These are phyloP conservation scores for Ophioderma brevispina DNA, from an alignment of 35 echinoderm and acorn worm genomes.

Conservation along the genomic window DNA sequence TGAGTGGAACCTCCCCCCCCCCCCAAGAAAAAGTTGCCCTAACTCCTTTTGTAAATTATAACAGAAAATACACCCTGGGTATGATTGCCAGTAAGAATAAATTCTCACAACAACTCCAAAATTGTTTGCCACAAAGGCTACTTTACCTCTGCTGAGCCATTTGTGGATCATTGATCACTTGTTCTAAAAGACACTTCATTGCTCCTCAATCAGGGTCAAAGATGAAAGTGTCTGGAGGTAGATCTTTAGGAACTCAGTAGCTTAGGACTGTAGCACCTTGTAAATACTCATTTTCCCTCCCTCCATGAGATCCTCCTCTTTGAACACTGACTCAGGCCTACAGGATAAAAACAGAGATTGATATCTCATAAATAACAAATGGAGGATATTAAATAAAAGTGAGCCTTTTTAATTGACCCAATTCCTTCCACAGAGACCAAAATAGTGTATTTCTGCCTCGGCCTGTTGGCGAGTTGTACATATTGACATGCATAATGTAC, in stretches of 20 bases:
- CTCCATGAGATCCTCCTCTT: slow-evolving; percentile 77
- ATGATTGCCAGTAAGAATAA: too few species aligned
- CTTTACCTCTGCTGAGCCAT: slow-evolving; percentile 84
- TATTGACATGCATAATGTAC: too few species aligned
- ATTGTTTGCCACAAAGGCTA: too few species aligned
- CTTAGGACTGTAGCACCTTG: slow-evolving; percentile 84
- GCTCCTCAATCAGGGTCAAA: slow-evolving; percentile 89
- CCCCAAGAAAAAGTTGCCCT: too few species aligned
- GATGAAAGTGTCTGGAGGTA: slow-evolving; percentile 82
- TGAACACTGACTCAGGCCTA: slow-evolving; percentile 72
- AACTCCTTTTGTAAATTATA: too few species aligned
- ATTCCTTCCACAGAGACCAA: background rate
- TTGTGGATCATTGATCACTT: slow-evolving; percentile 71
- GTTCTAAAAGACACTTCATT: slow-evolving; percentile 58
- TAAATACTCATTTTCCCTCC: slow-evolving; percentile 76
- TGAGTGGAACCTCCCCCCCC: too few species aligned
- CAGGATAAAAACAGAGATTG: background rate
- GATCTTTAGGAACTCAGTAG: slow-evolving; percentile 60
- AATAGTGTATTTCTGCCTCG: too few species aligned
- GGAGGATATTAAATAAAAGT: background rate
- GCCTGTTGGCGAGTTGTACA: too few species aligned
- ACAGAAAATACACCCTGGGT: too few species aligned
- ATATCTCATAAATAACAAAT: background rate
- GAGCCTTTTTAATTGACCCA: too few species aligned
- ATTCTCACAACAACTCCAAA: too few species aligned